Conservation (phyloP, 2,113 vertebrate species). For the Lycocorax pyrrhopterus region DNA sequence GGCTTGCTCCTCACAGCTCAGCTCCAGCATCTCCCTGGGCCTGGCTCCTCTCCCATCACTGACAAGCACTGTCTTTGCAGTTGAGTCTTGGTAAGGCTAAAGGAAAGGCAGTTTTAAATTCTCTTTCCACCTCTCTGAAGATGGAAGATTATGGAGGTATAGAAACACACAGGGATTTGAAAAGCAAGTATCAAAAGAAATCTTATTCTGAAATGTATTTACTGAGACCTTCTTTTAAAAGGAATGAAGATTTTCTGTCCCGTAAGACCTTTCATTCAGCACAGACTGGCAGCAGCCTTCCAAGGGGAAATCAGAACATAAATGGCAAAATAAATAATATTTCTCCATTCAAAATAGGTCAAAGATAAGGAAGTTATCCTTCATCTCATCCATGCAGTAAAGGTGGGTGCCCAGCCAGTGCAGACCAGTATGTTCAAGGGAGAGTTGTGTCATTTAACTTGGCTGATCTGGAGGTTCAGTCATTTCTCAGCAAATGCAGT, state of each 20-base stretch:
- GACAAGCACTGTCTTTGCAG: neutral
- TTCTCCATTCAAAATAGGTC: neutral
- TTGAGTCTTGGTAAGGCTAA: neutral
- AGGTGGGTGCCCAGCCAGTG: neutral
- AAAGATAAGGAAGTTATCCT: neutral
- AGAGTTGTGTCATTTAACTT: neutral
- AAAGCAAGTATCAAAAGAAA: neutral
- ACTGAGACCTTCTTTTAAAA: neutral
- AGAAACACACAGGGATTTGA: neutral
- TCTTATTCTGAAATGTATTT: neutral
- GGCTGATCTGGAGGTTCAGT: neutral
- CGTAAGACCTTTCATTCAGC: neutral
- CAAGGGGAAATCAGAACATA: neutral
- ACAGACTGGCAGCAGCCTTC: neutral
- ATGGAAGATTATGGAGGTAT: neutral
- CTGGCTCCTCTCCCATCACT: neutral
- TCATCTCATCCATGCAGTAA: rapidly evolving
- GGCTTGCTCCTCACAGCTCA: neutral
- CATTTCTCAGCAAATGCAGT: neutral
- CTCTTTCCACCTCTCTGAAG: neutral
- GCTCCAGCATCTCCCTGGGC: neutral
- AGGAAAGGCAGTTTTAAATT: neutral
- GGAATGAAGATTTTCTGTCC: neutral
- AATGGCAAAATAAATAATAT: neutral
- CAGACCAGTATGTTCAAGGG: neutral